Percentiles rank a stretch among this genome's conserved stretches.
These are phyloP conservation scores for Panagrolaimus sp. DNA, from an alignment of 1,140 invertebrate genomes.

Conservation along the genomic window DNA sequence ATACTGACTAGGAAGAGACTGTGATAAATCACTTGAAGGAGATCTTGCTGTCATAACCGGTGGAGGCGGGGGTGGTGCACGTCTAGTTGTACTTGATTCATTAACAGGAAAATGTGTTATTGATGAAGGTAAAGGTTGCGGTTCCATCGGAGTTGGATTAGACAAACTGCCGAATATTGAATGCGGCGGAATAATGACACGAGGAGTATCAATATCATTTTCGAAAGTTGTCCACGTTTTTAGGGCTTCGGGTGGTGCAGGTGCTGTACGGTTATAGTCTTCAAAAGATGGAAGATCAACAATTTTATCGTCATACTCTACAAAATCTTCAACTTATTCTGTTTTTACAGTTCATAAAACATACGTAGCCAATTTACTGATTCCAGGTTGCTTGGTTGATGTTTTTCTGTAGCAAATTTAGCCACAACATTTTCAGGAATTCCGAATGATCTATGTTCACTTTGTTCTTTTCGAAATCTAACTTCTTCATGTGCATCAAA, in stretches of 20 bases:
- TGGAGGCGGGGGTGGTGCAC: background rate
- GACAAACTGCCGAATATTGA: background rate
- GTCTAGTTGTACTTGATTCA: background rate
- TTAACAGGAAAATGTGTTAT: no score
- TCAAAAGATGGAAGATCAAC: background rate
- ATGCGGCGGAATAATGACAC: background rate
- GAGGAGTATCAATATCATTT: slow-evolving; percentile 11
- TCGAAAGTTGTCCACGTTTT: slow-evolving; percentile 6
- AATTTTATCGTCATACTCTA: slow-evolving; percentile 9
- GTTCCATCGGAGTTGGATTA: background rate
- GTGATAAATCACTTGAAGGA: background rate
- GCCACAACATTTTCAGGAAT: no score
- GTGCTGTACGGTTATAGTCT: background rate
- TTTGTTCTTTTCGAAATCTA: no score
- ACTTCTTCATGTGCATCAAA: background rate
- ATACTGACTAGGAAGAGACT: background rate
- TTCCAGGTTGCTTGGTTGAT: background rate
- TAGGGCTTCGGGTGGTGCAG: background rate
- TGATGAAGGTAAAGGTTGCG: background rate
- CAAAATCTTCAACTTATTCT: background rate
- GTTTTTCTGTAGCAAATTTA: background rate
- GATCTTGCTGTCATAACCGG: background rate
- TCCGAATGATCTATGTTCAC: no score
- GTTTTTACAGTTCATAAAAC: background rate
- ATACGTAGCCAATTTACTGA: slow-evolving; percentile 12